Conservation (phyloP, 2,888 invertebrate species). For the Tipula vernalis region DNA sequence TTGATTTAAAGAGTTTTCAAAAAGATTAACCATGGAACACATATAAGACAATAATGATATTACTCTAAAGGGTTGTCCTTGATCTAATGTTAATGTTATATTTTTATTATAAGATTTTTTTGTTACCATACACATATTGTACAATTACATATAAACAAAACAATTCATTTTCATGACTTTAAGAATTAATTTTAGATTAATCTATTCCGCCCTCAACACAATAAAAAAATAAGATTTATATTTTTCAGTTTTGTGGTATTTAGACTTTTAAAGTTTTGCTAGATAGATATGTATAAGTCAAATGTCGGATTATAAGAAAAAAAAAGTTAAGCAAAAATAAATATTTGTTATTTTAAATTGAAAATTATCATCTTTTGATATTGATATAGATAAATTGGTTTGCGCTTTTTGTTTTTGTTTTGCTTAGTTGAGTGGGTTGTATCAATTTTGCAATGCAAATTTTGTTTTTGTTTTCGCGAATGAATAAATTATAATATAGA, state of each 20-base stretch:
- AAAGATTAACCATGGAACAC: not conserved
- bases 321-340: not conserved
- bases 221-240: not conserved
- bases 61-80: not conserved
- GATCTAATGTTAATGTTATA: not conserved
- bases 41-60: not conserved
- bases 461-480: not conserved
- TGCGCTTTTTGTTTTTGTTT: not conserved
- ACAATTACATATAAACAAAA: not conserved
- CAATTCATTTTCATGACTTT: not conserved
- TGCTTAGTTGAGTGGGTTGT: not conserved
- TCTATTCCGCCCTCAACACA: not conserved
- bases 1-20: not conserved
- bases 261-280: not conserved
- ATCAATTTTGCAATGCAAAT: not conserved
- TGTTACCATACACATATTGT: not conserved
- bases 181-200: constrained; percentile 4
- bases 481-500: not conserved
- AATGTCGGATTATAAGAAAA: not conserved
- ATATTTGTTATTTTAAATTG: constrained; percentile 4
- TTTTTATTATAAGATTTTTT: not conserved
- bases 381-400: not conserved
- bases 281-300: not conserved
- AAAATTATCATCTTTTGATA: constrained; percentile 1
- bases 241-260: not conserved